Evolutionary conservation across 1,140 invertebrate species (phyloP).

Genomic region (Drosophila bocqueti): DNA sequence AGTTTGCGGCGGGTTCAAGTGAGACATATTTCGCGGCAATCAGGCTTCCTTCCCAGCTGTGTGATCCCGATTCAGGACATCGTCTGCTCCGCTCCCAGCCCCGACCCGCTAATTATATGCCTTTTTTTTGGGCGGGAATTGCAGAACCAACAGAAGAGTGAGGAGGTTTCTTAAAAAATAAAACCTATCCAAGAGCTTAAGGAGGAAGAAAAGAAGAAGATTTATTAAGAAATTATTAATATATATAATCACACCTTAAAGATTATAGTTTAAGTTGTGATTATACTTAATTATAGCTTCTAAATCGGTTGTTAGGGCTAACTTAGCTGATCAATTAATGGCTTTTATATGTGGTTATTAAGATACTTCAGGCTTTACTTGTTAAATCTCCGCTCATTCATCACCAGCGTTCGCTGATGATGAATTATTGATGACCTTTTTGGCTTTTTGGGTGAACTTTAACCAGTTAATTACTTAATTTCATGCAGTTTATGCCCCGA

Average conservation of each 20-base stretch:
- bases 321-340: neutral
- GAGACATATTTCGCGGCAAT: conserved; percentile 49
- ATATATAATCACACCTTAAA: neutral
- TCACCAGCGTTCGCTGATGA: conserved; percentile 37
- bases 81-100: neutral
- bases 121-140: conserved; percentile 28
- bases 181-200: neutral
- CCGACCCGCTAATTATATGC: conserved; percentile 39
- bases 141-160: neutral
- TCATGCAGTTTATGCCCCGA: conserved; percentile 74
- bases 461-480: conserved; percentile 77
- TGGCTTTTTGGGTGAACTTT: conserved; percentile 45
- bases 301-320: no score
- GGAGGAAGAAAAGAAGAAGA: accelerated
- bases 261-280: no score
- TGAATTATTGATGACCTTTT: conserved; percentile 30
- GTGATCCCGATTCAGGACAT: conserved; percentile 8
- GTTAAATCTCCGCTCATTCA: conserved; percentile 57
- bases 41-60: conserved; percentile 37
- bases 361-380: neutral
- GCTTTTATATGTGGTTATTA: no score
- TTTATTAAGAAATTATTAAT: neutral
- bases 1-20: conserved; percentile 32
- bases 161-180: neutral
- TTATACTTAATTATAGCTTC: no score